A percentile compares a stretch with the other conserved stretches of the same genome.
phyloP scores from a whole-genome alignment of 2,113 vertebrate species.

The Odocoileus hemionus region DNA sequence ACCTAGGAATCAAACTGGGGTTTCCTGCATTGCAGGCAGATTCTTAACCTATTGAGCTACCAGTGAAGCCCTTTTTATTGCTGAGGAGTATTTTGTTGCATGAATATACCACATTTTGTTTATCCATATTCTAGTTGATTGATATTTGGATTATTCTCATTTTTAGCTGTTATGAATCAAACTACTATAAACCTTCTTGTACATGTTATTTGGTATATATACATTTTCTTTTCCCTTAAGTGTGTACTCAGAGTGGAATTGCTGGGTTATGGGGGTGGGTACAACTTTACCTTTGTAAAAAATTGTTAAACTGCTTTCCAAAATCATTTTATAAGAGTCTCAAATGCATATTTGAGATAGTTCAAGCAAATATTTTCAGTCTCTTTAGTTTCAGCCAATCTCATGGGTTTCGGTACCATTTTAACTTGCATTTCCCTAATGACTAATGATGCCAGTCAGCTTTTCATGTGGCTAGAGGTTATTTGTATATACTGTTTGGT shows the following conservation, averaged over 20 bases:
- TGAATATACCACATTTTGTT: background rate
- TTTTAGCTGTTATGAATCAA: background rate
- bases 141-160: background rate
- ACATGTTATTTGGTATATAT: background rate
- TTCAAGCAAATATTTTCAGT: background rate
- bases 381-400: background rate
- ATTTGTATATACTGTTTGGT: background rate
- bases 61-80: background rate
- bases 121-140: background rate
- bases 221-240: background rate
- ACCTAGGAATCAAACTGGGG: background rate
- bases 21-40: background rate
- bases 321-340: background rate
- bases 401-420: background rate
- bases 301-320: background rate
- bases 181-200: background rate
- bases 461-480: background rate
- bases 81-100: background rate
- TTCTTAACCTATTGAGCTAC: background rate
- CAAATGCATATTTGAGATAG: background rate
- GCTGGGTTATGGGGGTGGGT: background rate
- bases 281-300: background rate
- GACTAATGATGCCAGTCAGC: background rate
- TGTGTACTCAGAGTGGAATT: background rate
- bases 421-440: conserved; percentile 11